Evolutionary conservation across 2,113 vertebrate species (phyloP), one percentile per base, ranked within the genome.

Genomic region (Atherinomorus stipes): DNA sequence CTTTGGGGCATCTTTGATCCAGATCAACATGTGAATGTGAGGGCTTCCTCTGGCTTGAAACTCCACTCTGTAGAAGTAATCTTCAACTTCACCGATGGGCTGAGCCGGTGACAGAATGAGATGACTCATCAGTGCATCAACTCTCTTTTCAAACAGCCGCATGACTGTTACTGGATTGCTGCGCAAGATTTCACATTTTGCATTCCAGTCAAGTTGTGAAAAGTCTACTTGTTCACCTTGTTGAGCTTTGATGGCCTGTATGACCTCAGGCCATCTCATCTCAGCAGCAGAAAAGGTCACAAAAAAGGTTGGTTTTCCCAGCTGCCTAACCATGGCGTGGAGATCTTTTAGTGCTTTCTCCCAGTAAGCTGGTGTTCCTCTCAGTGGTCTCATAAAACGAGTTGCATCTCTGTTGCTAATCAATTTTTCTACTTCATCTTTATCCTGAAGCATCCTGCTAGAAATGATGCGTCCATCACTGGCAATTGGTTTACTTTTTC

Each of bases 11-110:
- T 52, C 22, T 25, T 52, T 52, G 50, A 52, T 8, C 47, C 47
- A 49, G 19, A 49, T 18, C 19, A 49, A 2, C 19, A 21, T n/a
- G 19, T 49, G 47, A 8, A 49, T 49, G 10, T 49, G 47, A 1
- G 47, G 47, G 19, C 47, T 49, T n/a, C 47, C 47, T 49, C 47
- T n/a, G 47, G 47, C 47, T n/a, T 49, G 47, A 49, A 49, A 34
- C 7, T 34, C 31, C 7, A 34, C 31, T 7, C 47, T 49, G 19
- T 49, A 21, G 19, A 49, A n/a, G 22, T 25, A 52, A 25, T 52
- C 22, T 25, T 52, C 50, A 12, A 11, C 21, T 15, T 52, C 50
- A 52, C 50, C 50, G 5, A 28, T 54, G 23, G 25, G 13, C 25
- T 54, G 23, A 21, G 25, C 25, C 2, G 52, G 23, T 5, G 52